Conservation (phyloP, 2,888 invertebrate species). For the Yponomeuta cagnagella region DNA sequence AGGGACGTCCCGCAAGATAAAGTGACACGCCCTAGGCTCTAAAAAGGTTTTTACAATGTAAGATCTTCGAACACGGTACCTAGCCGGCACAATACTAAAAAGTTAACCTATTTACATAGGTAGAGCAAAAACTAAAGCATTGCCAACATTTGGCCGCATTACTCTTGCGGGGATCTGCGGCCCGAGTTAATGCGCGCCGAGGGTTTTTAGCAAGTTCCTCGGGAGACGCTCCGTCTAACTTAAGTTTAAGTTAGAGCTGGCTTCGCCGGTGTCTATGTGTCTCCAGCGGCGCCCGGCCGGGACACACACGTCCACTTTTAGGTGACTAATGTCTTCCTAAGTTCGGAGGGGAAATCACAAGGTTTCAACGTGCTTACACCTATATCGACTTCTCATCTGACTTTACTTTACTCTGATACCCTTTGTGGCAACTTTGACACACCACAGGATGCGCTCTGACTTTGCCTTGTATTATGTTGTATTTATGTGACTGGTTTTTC, state of each 20-base stretch:
- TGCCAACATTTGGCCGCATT: slow-evolving; percentile 21
- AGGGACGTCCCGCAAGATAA: too few relatives aligned
- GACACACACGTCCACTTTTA: slow-evolving; percentile 33
- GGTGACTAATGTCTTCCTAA: slow-evolving; percentile 29
- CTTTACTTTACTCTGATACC: not conserved
- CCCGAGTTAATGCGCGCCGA: slow-evolving; percentile 40
- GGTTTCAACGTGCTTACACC: too few relatives aligned
- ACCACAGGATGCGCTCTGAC: too few relatives aligned
- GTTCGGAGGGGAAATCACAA: slow-evolving; percentile 8
- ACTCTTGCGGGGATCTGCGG: slow-evolving; percentile 36
- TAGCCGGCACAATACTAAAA: too few relatives aligned
- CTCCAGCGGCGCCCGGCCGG: slow-evolving; percentile 47
- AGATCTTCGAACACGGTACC: too few relatives aligned
- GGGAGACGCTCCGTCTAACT: slow-evolving; percentile 54
- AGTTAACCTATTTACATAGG: too few relatives aligned
- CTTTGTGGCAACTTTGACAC: too few relatives aligned
- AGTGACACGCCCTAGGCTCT: too few relatives aligned
- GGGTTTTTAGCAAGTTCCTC: slow-evolving; percentile 42
- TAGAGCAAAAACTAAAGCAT: not conserved
- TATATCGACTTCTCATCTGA: too few relatives aligned
- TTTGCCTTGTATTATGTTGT: too few relatives aligned
- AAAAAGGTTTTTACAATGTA: too few relatives aligned
- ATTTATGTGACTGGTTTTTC: too few relatives aligned
- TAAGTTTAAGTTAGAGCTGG: slow-evolving; percentile 56
- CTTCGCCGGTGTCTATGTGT: slow-evolving; percentile 45